Percentiles rank a stretch among this genome's conserved stretches.
Conservation (phyloP, 2,113 vertebrate species). For the Empidonax alnorum region DNA sequence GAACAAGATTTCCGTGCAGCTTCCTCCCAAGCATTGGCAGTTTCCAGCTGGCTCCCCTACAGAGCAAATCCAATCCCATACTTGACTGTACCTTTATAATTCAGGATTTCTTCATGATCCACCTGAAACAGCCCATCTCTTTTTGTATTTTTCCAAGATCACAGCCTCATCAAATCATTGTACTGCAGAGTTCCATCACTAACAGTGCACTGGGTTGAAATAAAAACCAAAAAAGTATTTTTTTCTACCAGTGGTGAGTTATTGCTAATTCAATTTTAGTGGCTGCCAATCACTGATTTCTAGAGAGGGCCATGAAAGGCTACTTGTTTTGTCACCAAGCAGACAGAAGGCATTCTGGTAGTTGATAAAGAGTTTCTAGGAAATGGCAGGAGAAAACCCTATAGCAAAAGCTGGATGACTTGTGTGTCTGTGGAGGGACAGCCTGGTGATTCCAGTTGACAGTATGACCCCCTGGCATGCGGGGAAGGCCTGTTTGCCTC, state of each 20-base stretch:
- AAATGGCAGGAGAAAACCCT: constrained; percentile 29
- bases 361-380: constrained; percentile 42
- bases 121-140: background rate
- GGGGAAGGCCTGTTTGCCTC: background rate
- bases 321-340: constrained; percentile 20
- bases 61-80: background rate
- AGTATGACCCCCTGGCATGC: background rate
- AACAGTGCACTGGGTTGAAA: background rate
- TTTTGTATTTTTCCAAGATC: background rate
- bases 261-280: constrained; percentile 52
- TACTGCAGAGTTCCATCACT: background rate
- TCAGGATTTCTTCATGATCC: background rate
- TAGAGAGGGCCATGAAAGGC: constrained; percentile 24
- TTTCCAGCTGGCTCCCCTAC: background rate
- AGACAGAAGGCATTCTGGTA: constrained; percentile 19
- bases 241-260: background rate
- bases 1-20: constrained; percentile 35
- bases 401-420: background rate
- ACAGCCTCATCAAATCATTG: background rate
- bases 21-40: background rate
- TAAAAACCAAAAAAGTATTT: background rate
- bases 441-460: background rate
- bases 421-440: background rate
- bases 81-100: background rate
- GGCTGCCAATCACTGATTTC: constrained; percentile 52